Evolutionary conservation across 2,797 vertebrate genomes (phyloP).

Genomic region (Peromyscus attwateri): DNA sequence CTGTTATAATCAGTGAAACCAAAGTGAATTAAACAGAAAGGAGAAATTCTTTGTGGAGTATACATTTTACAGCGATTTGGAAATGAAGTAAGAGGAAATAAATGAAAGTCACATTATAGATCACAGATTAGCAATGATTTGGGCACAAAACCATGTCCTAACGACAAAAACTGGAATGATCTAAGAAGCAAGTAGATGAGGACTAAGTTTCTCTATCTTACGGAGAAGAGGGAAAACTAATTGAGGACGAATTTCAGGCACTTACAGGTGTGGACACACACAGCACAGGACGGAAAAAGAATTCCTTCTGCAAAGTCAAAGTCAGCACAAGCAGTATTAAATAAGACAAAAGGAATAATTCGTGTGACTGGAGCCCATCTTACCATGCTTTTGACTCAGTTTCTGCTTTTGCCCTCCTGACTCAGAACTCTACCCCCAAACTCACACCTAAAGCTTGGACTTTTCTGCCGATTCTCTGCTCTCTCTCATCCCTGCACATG

Average conservation of each 20-base stretch:
- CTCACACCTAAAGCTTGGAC: neutral
- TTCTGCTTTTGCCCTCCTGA: neutral
- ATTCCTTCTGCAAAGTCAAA: neutral
- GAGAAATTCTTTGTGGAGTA: neutral
- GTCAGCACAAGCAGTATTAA: neutral
- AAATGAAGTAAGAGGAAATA: conserved; percentile 1
- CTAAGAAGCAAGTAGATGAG: neutral
- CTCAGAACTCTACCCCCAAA: neutral
- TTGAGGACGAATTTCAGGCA: neutral
- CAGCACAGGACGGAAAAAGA: neutral
- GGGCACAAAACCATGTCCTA: neutral
- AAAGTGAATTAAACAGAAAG: neutral
- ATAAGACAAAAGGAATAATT: neutral
- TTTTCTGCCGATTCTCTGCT: neutral
- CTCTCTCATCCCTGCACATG: neutral
- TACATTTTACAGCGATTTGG: neutral
- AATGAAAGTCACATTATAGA: neutral
- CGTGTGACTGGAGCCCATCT: neutral
- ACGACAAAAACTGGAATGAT: neutral
- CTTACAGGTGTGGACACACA: neutral
- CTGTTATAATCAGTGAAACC: neutral
- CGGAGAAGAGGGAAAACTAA: neutral
- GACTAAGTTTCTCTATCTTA: neutral
- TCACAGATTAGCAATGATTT: neutral
- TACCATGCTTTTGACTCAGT: neutral